Base-by-base conservation (phyloP, 2,888 invertebrate genomes). In the Cordilura impudica region DNA sequence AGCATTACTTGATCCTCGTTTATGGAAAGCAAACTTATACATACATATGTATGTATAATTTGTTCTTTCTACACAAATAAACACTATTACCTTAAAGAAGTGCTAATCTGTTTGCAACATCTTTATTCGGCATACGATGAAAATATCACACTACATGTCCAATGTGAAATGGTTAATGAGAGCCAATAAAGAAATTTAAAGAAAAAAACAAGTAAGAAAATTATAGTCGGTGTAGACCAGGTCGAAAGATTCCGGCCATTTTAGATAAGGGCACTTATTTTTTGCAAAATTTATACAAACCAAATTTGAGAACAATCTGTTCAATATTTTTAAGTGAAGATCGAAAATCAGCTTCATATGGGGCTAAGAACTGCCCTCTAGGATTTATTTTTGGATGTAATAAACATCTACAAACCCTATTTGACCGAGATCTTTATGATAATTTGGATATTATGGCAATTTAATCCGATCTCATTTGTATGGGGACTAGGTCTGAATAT, bases 41-140 rank as follows among this genome's bases (percentile, higher is more conserved):
- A 6, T 60, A 26, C 60, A 35, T 51, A 31, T 65, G 45, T 53
- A 14, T 71, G n/a, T 53, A 21, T 39, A 19, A 39, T 21, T 18
- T 54, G 35, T 61, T 58, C 14, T 66, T 77, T 61, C 21, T 61
- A n/a, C 49, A 47, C 75, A 75, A 79, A 71, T 75, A 75, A 79
- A 75, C 71, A 79, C 60, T 45, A 63, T 79, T 71, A 79, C 71
- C 71, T 71, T 75, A 61, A 67, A 43, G 56, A 61, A 79, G 79
- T 79, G 79, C 49, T 66, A 43, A 31, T 43, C 61, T 63, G 61
- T 63, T 61, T 66, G 1, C 23, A 69, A 54, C 54, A 67, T 74
- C 66, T 45, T 35, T 49, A 16, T 54, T 54, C 47, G n/a, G 69
- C 45, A 49, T 29, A n/a, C 8, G n/a, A 39, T 39, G 12, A n/a